Base-by-base conservation (phyloP, 2,113 vertebrate genomes). In the Poecilia latipinna region DNA sequence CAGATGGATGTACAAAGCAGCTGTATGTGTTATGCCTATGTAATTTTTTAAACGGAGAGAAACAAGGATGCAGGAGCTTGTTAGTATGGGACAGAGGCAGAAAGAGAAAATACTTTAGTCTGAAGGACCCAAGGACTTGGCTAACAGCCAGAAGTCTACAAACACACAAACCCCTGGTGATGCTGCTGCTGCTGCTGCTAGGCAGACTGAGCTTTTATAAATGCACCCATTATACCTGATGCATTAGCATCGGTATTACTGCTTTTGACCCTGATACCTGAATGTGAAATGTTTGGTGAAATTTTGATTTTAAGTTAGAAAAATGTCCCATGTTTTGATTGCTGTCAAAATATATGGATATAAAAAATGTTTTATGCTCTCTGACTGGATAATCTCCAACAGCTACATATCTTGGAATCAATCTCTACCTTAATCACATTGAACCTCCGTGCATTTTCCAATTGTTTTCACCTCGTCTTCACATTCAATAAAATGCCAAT, bases 401-500 rank as follows among this genome's bases (percentile, higher is more conserved):
- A 77, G 67, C 62, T 67, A 57, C 24, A 65, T 51, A 63, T 71
- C 57, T 4, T 10, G 64, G 26, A 77, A 17, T 8, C 75, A 78
- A 76, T 82, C 72, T 63, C 66, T 62, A 28, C 62, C 68, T 82
- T 78, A 72, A 82, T 82, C 72, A 74, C 51, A 70, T 72, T 51
- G 65, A 74, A 78, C 44, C 63, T 62, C 67, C 26, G 66, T 79
- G 75, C 24, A 81, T 19, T 60, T 72, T 70, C 54, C 79, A 19
- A 78, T 66, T 61, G 57, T 74, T 67, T 78, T 65, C 81, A 73
- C 69, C 73, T 83, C 73, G 77, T 70, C n/a, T 82, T 63, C 77
- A 69, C 68, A 76, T 83, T 84, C 66, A 79, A 70, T 78, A 74
- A 83, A 82, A 79, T 69, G 75, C 74, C 51, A 82, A 72, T 68